Base-by-base conservation (phyloP, 2,113 vertebrate genomes). In the Tragulus kanchil region DNA sequence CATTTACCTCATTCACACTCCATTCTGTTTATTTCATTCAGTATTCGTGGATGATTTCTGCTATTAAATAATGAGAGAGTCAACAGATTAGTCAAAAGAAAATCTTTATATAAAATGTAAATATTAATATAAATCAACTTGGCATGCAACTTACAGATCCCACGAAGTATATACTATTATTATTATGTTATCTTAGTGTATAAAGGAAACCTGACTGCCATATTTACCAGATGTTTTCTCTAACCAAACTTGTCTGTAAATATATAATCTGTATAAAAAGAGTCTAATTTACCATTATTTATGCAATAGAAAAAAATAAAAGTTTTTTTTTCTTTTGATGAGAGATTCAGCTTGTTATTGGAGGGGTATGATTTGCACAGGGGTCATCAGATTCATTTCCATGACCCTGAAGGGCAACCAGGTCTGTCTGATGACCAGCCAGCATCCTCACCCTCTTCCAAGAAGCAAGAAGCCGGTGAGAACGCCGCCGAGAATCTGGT, bases 251-350 rank as follows among this genome's bases (percentile, higher is more conserved):
- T 97, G 97, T 98, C 97, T 99, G 99, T 99, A 99, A 99, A 99
- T 99, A 99, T 97, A 98, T 99, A 99, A 98, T 98, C 99, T 99
- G 99, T 99, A 99, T 99, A 99, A 99, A 99, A 98, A 98, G 98
- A 99, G 98, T 98, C 98, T 99, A 98, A 99, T 99, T 99, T 98
- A 98, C 98, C 98, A 99, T 99, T 99, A 99, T 99, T 99, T 99
- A 99, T 99, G 99, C 99, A 99, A 99, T 99, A 99, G 98, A 99
- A 96, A 94, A 75, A 95, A 99, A 99, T 98, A 99, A 99, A 98
- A 95, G 65, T 98, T 97, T 98, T 98, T 98, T 98, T 99, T 98
- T 98, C 98, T 99, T 99, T 99, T 98, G 98, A 98, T 52, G 95
- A 96, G 59, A 85, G 83, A 73, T 82, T 97, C 71, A n/a, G 89